A percentile compares a stretch with the other conserved stretches of the same genome.
Conservation (phyloP, 2,113 vertebrate genomes). For the Vulpes ferrilata region DNA sequence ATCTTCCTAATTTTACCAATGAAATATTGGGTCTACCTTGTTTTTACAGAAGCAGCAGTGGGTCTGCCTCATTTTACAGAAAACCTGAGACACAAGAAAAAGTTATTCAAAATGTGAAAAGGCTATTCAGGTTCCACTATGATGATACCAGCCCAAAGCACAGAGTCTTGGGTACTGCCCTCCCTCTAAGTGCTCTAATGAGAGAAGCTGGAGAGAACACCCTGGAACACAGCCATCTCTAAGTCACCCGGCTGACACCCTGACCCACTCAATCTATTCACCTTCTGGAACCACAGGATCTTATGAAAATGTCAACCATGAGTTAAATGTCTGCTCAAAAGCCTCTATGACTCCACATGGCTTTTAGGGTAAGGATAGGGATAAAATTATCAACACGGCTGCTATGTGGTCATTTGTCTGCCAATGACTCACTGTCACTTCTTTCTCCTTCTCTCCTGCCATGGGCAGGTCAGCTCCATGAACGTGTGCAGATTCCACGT, state of each 20-base stretch:
- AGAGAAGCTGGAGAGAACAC: neutral
- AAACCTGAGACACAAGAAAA: neutral
- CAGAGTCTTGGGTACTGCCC: neutral
- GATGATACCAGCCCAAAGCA: neutral
- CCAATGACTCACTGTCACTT: neutral
- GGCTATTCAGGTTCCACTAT: neutral
- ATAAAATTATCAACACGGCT: neutral
- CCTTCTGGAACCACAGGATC: neutral
- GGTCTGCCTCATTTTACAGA: neutral
- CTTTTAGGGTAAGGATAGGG: neutral
- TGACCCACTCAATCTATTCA: neutral
- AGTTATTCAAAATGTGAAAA: neutral
- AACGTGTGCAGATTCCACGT: no score
- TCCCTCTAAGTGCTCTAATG: neutral
- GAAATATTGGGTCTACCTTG: neutral
- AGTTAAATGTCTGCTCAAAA: neutral
- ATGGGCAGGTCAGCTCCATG: neutral
- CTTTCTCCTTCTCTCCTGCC: neutral
- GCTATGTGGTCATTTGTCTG: rapidly evolving
- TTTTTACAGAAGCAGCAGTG: neutral
- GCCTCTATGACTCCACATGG: neutral
- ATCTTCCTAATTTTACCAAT: neutral
- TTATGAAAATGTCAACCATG: neutral
- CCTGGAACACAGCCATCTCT: neutral
- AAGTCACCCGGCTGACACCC: neutral